Evolutionary conservation across 2,888 invertebrate genomes (phyloP).

Genomic region (Criorhina ranunculi): DNA sequence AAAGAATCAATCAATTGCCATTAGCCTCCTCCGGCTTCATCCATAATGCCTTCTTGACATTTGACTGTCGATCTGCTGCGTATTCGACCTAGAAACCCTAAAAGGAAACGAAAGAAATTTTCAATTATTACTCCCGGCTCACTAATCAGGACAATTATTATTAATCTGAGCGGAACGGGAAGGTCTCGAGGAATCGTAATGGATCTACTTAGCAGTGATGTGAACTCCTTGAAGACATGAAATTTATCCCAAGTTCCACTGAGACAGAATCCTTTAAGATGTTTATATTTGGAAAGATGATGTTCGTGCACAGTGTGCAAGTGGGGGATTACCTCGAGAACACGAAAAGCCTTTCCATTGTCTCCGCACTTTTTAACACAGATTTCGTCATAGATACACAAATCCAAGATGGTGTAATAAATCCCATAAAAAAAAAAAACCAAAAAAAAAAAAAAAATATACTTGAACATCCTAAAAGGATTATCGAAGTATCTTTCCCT

Average conservation of each 20-base stretch:
- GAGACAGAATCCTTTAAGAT: conserved; percentile 16
- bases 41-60: conserved; percentile 6
- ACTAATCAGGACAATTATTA: conserved; percentile 12
- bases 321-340: conserved; percentile 8
- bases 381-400: conserved; percentile 18
- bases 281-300: conserved; percentile 4
- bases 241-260: not conserved
- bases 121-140: conserved; percentile 7
- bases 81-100: too few species aligned
- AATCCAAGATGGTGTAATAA: conserved; percentile 14
- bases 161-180: not conserved
- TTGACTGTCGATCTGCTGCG: not conserved
- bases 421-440: not conserved
- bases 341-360: conserved; percentile 26
- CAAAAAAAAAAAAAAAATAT: not conserved
- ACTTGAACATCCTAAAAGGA: conserved; percentile 1
- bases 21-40: not conserved
- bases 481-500: not conserved
- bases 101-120: not conserved
- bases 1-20: not conserved
- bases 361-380: conserved; percentile 5
- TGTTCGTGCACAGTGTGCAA: not conserved
- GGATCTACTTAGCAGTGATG: conserved; percentile 4
- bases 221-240: conserved; percentile 1
- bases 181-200: conserved; percentile 6